A percentile compares a stretch with the other conserved stretches of the same genome.
Evolutionary conservation across 2,797 vertebrate species (phyloP).

Genomic region (Acropternis orthonyx): DNA sequence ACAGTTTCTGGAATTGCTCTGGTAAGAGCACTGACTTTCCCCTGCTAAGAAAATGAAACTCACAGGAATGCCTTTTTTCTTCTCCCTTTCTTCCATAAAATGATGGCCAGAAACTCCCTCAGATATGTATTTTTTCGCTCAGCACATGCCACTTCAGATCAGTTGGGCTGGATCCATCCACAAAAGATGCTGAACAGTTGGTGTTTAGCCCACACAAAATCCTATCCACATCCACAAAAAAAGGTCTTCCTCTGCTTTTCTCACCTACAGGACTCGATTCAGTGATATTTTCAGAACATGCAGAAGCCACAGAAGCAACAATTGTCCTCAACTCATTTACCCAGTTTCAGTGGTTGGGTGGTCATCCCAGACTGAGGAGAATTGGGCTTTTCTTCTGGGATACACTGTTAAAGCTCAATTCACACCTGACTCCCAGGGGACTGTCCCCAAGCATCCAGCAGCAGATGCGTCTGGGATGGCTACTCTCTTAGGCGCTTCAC

Average conservation of each 20-base stretch:
- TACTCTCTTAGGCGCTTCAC: background rate
- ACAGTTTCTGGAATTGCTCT: background rate
- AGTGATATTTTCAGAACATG: background rate
- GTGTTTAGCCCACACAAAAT: slow-evolving; percentile 30
- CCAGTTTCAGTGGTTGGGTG: background rate
- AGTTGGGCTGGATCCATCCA: slow-evolving; percentile 16
- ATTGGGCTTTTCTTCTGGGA: background rate
- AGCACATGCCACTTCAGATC: background rate
- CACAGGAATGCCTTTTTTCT: background rate
- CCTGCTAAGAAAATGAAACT: background rate
- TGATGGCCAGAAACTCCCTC: slow-evolving; percentile 12
- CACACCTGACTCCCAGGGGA: background rate
- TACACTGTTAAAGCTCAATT: background rate
- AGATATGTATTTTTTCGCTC: slow-evolving; percentile 7
- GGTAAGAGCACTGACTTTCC: background rate
- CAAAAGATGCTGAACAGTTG: slow-evolving; percentile 24
- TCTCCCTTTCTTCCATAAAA: background rate
- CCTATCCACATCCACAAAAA: background rate
- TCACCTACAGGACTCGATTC: background rate
- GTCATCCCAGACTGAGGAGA: background rate
- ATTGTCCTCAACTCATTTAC: background rate
- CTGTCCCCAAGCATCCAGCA: background rate
- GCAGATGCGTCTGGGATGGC: background rate
- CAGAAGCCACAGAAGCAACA: background rate
- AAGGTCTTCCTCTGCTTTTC: background rate